Conservation (phyloP, 2,888 invertebrate genomes). For the Nomada hirtipes region DNA sequence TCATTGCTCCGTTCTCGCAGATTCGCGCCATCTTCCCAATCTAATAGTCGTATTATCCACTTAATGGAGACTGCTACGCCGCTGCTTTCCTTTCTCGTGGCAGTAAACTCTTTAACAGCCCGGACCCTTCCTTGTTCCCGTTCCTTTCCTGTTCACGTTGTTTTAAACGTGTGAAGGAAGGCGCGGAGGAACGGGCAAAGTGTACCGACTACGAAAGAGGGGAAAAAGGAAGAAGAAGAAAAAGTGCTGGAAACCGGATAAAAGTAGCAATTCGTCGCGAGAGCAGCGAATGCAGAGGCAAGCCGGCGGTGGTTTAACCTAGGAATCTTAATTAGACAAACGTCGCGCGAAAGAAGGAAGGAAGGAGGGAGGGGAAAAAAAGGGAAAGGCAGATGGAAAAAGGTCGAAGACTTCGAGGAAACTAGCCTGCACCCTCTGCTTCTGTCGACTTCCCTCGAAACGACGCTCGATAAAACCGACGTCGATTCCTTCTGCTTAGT, state of each 20-base stretch:
- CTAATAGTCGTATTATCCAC: conserved; percentile 10
- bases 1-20: neutral
- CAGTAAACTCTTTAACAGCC: conserved; percentile 16
- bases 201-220: neutral
- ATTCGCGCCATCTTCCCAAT: neutral
- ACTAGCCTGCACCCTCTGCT: conserved; percentile 10
- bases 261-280: conserved; percentile 7
- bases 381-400: neutral
- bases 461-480: conserved; percentile 50
- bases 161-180: neutral
- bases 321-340: conserved; percentile 49
- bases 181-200: neutral
- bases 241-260: neutral
- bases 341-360: neutral
- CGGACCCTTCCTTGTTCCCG: neutral
- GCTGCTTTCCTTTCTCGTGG: neutral
- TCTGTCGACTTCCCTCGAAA: conserved; percentile 3
- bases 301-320: conserved; percentile 2
- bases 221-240: neutral
- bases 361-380: neutral
- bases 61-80: neutral
- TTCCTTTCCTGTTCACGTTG: neutral
- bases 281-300: neutral
- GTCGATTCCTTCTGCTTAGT: conserved; percentile 44
- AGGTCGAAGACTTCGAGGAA: conserved; percentile 30